Base-by-base conservation (phyloP, 2,888 invertebrate genomes). In the Melipona beecheii region DNA sequence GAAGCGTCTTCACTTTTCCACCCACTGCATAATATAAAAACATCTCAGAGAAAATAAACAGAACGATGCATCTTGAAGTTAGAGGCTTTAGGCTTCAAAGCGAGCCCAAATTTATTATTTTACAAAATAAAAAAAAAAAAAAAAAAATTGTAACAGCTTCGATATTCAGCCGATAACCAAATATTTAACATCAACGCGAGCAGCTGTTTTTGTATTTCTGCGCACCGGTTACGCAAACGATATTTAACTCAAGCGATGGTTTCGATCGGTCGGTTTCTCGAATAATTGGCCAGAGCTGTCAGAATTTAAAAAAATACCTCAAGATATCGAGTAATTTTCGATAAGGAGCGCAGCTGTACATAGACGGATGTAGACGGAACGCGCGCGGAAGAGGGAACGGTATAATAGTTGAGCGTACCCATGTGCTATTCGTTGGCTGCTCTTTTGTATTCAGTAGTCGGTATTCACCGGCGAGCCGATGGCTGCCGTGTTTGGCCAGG, bases 401-500 rank as follows among this genome's bases (percentile, higher is more conserved):
- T 64, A 43, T 43, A 43, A 43, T 43, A 65, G 78, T 50, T 21
- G 74, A 66, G 58, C 70, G n/a, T 52, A 60, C 21, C 43, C 56
- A 71, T 78, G 50, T 62, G 72, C 72, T 60, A 27, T 78, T 84
- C 83, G 81, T 64, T 62, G 76, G 70, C 60, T 71, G 79, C 81
- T 88, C 87, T 88, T 90, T 87, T 89, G 83, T 87, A 88, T 90
- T 90, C 87, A 71, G 80, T 70, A 77, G 78, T 76, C 62, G 81
- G 83, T 85, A 87, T 90, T 90, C 86, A 85, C 76, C 65, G 75
- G 84, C 69, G 56, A 74, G 60, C 75, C 76, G 84, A 75, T 85
- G 83, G 83, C 74, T 78, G 74, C 83, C 81, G 83, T 85, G 90
- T 90, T 91, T 88, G 89, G 86, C 84, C 78, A 80, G 87, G 86